Evolutionary conservation across 2,797 vertebrate species (phyloP).

Genomic region (Hephaestus fuliginosus): DNA sequence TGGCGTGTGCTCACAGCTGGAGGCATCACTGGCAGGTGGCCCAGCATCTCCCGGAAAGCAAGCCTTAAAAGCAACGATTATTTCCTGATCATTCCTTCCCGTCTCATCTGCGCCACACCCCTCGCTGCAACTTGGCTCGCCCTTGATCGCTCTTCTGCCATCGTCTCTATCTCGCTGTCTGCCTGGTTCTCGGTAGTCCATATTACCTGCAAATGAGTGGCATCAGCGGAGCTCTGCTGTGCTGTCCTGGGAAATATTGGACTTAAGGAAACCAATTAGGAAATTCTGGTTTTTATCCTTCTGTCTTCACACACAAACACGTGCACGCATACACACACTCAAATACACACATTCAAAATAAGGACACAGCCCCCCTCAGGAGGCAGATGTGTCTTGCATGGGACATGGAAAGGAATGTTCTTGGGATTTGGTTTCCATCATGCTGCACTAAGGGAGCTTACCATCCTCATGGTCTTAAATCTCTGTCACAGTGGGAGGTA

Average conservation of each 20-base stretch:
- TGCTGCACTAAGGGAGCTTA: conserved; percentile 66
- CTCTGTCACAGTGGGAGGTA: conserved; percentile 57
- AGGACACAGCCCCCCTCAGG: conserved; percentile 33
- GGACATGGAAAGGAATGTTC: conserved; percentile 69
- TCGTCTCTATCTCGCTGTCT: conserved; percentile 25
- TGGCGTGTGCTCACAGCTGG: conserved; percentile 71
- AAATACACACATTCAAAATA: conserved; percentile 19
- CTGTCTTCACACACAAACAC: conserved; percentile 27
- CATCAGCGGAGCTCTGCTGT: conserved; percentile 36
- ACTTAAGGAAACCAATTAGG: conserved; percentile 62
- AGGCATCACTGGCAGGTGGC: conserved; percentile 70
- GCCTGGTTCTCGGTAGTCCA: conserved; percentile 8
- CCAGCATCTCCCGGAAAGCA: conserved; percentile 63
- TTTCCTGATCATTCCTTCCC: conserved; percentile 53
- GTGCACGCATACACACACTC: conserved; percentile 14
- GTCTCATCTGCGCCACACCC: conserved; percentile 40
- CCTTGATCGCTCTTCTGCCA: conserved; percentile 44
- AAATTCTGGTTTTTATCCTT: conserved; percentile 58
- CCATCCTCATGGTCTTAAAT: conserved; percentile 66
- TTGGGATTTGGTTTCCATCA: conserved; percentile 72
- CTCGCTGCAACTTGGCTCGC: conserved; percentile 21
- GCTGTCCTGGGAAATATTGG: conserved; percentile 44
- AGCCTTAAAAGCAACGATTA: conserved; percentile 68
- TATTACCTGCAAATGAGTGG: conserved; percentile 47
- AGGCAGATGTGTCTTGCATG: conserved; percentile 55